Evolutionary conservation across 1,140 invertebrate genomes (phyloP).

Genomic region (Drosophila pandora): DNA sequence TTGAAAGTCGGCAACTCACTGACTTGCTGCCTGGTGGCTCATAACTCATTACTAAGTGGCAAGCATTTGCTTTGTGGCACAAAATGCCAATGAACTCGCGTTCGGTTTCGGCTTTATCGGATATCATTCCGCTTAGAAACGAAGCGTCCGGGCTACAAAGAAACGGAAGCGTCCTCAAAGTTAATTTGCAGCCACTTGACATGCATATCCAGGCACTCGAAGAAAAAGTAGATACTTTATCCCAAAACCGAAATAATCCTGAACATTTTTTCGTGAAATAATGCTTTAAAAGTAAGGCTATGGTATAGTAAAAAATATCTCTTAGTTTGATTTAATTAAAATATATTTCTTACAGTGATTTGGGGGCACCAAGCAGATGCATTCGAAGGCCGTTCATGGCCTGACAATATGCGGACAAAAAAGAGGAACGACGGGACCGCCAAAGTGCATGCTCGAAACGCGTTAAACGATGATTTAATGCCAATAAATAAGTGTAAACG

Average conservation of each 20-base stretch:
- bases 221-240: neutral
- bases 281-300: no score
- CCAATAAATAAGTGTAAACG: slow-evolving; percentile 83
- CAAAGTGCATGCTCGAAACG: slow-evolving; percentile 76
- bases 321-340: neutral
- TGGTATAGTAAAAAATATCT: no score
- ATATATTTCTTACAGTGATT: neutral
- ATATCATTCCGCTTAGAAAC: slow-evolving; percentile 47
- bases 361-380: slow-evolving; percentile 7
- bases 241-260: no score
- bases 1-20: slow-evolving; percentile 17
- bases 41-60: slow-evolving; percentile 59
- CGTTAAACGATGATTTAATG: slow-evolving; percentile 83
- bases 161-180: slow-evolving; percentile 71
- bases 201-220: slow-evolving; percentile 55
- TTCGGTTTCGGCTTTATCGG: slow-evolving; percentile 20
- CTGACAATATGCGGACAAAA: slow-evolving; percentile 13
- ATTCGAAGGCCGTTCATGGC: slow-evolving; percentile 36
- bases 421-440: slow-evolving; percentile 17
- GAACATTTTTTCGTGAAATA: no score
- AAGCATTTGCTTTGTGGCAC: slow-evolving; percentile 73
- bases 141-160: slow-evolving; percentile 27
- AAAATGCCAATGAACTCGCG: slow-evolving; percentile 72
- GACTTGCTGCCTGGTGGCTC: slow-evolving; percentile 37
- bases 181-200: slow-evolving; percentile 74